Evolutionary conservation across 2,888 invertebrate genomes (phyloP), one percentile per base, ranked within the genome.

Genomic region (Caradrina clavipalpis): DNA sequence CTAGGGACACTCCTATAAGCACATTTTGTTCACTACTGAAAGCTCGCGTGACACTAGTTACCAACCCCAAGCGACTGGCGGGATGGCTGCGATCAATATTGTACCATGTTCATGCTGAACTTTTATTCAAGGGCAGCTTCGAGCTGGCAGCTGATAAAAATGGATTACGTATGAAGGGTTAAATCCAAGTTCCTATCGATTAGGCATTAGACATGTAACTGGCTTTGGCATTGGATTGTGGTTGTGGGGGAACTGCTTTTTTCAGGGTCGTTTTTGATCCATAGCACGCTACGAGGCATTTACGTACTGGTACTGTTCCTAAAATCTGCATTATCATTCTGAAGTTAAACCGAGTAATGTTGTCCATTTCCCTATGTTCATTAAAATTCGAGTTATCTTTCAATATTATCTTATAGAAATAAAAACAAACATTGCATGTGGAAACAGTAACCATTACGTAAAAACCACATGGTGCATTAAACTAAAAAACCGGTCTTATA

Each of bases 41-140:
- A 86, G 88, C 75, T 93, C 89, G 94, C 94, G 94, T 94, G 94
- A 89, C 93, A 85, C 84, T 84, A 76, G 85, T 86, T 82, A 88
- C 86, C 87, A 84, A 78, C 70, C 77, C 79, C 45, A 64, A 71
- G 74, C 67, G 67, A 81, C 81, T 73, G 62, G 77, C 51, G 73
- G 87, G 88, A 89, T 89, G 84, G 87, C 83, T 76, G 80, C 88
- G 92, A 92, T 91, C 91, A 89, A 92, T 91, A 92, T 81, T 81
- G 80, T 84, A 86, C 84, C 85, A 83, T 79, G 84, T 78, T 84
- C 78, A 82, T 73, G 69, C 81, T 87, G 69, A 87, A 87, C 85
- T 88, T 89, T 86, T 82, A 84, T 86, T 88, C 90, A 91, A 91
- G 91, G 91, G 83, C 89, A 84, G 64, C 62, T 70, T 63, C 76